These are phyloP conservation scores for Propithecus coquereli DNA, from an alignment of 2,113 vertebrate species.

Conservation along the genomic window DNA sequence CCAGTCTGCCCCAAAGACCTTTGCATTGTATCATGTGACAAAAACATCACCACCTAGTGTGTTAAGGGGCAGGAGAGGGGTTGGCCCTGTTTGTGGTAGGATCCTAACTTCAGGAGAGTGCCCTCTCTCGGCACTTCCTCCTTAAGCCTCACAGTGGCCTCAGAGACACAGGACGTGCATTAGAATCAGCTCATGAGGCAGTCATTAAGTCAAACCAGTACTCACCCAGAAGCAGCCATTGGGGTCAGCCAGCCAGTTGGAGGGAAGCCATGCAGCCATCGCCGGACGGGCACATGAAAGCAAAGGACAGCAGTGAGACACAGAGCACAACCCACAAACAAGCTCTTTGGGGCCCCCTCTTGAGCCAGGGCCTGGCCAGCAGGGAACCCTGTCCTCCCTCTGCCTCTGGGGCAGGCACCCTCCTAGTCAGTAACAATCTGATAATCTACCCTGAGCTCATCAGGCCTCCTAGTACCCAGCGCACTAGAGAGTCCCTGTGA, in stretches of 20 bases:
- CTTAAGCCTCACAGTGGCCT: neutral
- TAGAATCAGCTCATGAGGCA: neutral
- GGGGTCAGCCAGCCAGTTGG: neutral
- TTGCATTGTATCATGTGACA: neutral
- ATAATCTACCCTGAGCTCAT: neutral
- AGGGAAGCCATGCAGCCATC: neutral
- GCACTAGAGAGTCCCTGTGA: neutral
- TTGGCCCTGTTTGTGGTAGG: neutral
- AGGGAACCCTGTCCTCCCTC: neutral
- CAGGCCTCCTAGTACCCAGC: neutral
- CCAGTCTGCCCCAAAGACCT: neutral
- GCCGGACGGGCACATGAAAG: conserved; percentile 37
- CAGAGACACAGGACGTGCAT: neutral
- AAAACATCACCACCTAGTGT: neutral
- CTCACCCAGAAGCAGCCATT: conserved; percentile 67
- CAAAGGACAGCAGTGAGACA: conserved; percentile 69
- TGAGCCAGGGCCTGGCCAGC: neutral
- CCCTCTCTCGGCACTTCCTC: neutral
- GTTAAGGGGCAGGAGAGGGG: neutral
- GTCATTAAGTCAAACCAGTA: conserved; percentile 14
- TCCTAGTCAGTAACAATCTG: neutral
- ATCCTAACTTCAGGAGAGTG: neutral
- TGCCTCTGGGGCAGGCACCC: neutral
- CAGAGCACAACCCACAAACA: neutral
- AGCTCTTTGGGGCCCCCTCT: neutral